Evolutionary conservation across 2,888 invertebrate genomes (phyloP), one percentile per base, ranked within the genome.

Genomic region (Toxonevra muliebris): DNA sequence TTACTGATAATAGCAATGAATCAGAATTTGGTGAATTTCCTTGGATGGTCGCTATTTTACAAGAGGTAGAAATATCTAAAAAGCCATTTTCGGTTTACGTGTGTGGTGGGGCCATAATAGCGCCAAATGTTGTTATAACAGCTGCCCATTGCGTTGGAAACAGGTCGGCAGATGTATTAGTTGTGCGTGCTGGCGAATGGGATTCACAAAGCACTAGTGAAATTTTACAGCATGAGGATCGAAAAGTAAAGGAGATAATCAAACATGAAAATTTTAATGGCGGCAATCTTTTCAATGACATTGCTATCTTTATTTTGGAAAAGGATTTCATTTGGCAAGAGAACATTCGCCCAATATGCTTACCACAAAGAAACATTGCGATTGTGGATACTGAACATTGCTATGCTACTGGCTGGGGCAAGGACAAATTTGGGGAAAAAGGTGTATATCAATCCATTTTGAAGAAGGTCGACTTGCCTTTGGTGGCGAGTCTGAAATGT

Each of bases 101-200:
- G 68, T 84, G 84, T 65, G 84, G 85, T 5, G 84, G 82, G 10
- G 82, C 84, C 0, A 41, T 84, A 2, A 82, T 85, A 61, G 76
- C 82, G 40, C 81, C 83, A 0, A 68, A 74, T 52, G 92, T 92
- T 0, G 92, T 93, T 0, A 79, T 95, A 5, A 95, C 95, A 0
- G 93, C 93, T 0, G 94, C 93, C 0, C 95, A 96, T 83, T 93
- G 93, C 79, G 89, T 93, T 19, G 53, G 75, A 3, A 77, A 75
- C 42, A 78, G 77, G 17, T 64, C 73, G 0, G 69, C 79, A 0
- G 66, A 71, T 17, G 61, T 76, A 42, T 76, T 88, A 2, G 78
- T 83, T 54, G 86, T 92, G 1, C 87, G 93, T 0, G 90, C 92
- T 0, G 94, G 94, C 0, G 94, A 94, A 84, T 94, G 94, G 93